Evolutionary conservation across 2,888 invertebrate genomes (phyloP), one percentile per base, ranked within the genome.

Genomic region (Ecliptopera silaceata): DNA sequence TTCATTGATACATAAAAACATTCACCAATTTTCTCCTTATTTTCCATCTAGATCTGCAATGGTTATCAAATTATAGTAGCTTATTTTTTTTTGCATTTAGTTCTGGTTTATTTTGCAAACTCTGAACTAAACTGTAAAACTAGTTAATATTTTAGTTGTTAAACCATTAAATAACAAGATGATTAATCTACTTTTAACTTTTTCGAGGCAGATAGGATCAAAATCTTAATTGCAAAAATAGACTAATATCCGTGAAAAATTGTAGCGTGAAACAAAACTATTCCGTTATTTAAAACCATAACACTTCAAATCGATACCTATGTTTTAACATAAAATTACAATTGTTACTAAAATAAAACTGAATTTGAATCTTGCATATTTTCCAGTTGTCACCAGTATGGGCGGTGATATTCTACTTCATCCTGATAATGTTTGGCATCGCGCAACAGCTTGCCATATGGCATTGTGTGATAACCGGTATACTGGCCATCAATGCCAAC

Each of bases 381-480:
- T 52, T 79, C 1, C 93, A 94, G 77, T 87, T 97, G 4, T 97
- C 97, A 0, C 96, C 97, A 48, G 95, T 96, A 64, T 98, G 97
- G 97, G 95, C 96, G 0, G 95, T 96, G 8, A 92, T 97, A 44
- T 96, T 97, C 75, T 97, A 96, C 84, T 95, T 96, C 76, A 94
- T 95, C 65, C 92, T 97, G 56, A 96, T 97, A 64, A 91, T 96
- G 72, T 97, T 98, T 75, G 97, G 97, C 1, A 93, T 98, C 56
- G 96, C 96, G 3, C 97, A 97, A 71, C 95, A 97, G 86, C 90
- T 97, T 68, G 97, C 97, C 0, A 95, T 97, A 75, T 97, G 97
- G 97, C 97, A 97, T 77, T 96, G 96, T 74, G 96, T 97, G 49
- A 95, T 97, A 60, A 95, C 96, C 15, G 96, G 97, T 2, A 93